Evolutionary conservation across 2,797 vertebrate species (phyloP), one percentile per base, ranked within the genome.

Genomic region (Xenops minutus): DNA sequence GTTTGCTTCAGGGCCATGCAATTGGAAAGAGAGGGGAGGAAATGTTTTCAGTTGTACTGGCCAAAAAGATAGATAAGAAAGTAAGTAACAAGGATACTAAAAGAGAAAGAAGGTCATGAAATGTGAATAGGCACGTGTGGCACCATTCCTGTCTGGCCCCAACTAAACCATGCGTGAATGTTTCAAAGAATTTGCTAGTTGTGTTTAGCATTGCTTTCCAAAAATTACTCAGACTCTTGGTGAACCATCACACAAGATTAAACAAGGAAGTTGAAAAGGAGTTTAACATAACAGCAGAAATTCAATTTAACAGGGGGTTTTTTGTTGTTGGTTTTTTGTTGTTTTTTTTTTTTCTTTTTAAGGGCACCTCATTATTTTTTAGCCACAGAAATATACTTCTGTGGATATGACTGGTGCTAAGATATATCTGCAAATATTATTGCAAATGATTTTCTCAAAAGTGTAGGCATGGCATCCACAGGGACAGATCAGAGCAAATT

Each of bases 151-250:
- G 54, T 92, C 67, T 72, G 88, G 71, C 76, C 79, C 78, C 55
- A 82, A 7, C 67, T 92, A 91, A 92, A 92, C 71, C 71, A 87
- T 83, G 61, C 1, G 71, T 88, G 94, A 95, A 90, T 76, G 68
- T 94, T 96, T 96, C 61, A 79, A 96, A 92, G 89, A 93, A 87
- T 91, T 92, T 90, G 52, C 88, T 75, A 92, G 91, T 92, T 96
- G 76, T 89, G 69, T 90, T 96, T 93, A 96, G 36, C 94, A 73
- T 74, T 90, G 62, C 68, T 94, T 94, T 92, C 82, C 91, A 91
- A 73, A 96, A 95, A 59, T 91, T 94, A 32, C 69, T 84, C 63
- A 61, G 72, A 86, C 48, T 78, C 69, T 81, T 69, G 83, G 83
- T 92, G 88, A 96, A 86, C 79, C 55, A 29, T 89, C 77, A 92